These are phyloP conservation scores for Sphinx pinastri DNA, from an alignment of 2,888 invertebrate species.

Conservation along the genomic window DNA sequence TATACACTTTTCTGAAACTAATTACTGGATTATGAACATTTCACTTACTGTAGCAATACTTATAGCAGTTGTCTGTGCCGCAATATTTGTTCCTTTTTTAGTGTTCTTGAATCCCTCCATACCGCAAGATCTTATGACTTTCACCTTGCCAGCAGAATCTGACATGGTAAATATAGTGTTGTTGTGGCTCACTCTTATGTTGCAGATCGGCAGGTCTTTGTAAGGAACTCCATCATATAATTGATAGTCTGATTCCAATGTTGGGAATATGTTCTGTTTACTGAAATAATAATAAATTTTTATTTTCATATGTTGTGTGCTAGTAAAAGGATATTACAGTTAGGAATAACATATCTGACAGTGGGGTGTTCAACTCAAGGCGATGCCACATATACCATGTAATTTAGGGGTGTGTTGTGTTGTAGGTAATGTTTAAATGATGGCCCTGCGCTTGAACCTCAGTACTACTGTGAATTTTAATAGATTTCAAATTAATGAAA, in stretches of 20 bases:
- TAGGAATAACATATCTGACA: background rate
- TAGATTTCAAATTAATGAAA: too few species aligned
- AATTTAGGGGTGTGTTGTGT: background rate
- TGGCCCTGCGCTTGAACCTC: background rate
- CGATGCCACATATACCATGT: background rate
- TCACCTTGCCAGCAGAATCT: constrained; percentile 86
- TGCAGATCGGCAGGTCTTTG: constrained; percentile 91
- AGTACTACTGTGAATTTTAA: background rate
- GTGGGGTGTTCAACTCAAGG: background rate
- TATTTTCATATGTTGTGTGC: background rate
- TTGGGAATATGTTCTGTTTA: constrained; percentile 88
- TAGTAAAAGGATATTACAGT: background rate
- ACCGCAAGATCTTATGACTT: constrained; percentile 90
- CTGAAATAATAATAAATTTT: constrained; percentile 71
- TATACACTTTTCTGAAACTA: too few species aligned
- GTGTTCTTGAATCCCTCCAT: constrained; percentile 97
- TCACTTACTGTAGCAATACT: constrained; percentile 88
- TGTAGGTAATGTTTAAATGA: too few species aligned
- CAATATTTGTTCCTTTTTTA: constrained; percentile 97
- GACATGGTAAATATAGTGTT: constrained; percentile 93
- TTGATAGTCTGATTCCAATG: constrained; percentile 87
- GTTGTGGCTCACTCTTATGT: constrained; percentile 92
- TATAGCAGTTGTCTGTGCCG: constrained; percentile 97
- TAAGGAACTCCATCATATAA: constrained; percentile 91
- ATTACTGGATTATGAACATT: background rate